Conservation (phyloP, 1,140 invertebrate species). For the Saccostrea glomerata region DNA sequence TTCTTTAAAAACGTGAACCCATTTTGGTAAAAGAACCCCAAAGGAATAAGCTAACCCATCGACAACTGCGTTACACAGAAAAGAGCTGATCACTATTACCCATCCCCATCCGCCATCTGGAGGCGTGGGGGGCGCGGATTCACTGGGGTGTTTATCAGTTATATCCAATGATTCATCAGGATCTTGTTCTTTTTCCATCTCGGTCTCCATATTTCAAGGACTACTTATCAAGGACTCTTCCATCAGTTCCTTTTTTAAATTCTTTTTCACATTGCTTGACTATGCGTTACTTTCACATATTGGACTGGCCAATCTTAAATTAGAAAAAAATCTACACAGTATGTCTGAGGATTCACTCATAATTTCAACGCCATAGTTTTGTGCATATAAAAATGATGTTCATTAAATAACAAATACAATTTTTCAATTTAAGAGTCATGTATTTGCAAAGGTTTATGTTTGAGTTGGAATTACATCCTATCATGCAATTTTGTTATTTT, state of each 20-base stretch:
- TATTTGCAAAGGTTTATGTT: too few relatives aligned
- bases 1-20: slow-evolving; percentile 90
- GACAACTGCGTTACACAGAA: slow-evolving; percentile 94
- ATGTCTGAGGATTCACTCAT: too few relatives aligned
- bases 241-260: background rate
- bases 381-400: background rate
- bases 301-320: too few relatives aligned
- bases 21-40: slow-evolving; percentile 92
- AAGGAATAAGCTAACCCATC: slow-evolving; percentile 97
- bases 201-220: background rate
- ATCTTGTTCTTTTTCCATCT: background rate
- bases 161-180: slow-evolving; percentile 46
- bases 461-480: too few relatives aligned
- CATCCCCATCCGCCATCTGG: slow-evolving; percentile 91
- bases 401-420: background rate
- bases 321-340: too few relatives aligned
- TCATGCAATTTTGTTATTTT: too few relatives aligned
- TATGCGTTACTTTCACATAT: background rate
- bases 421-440: too few relatives aligned
- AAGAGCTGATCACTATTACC: slow-evolving; percentile 89
- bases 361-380: too few relatives aligned
- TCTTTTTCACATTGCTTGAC: background rate
- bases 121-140: slow-evolving; percentile 79
- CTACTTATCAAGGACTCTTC: background rate
- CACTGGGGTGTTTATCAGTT: slow-evolving; percentile 52